Percentiles rank a stretch among this genome's conserved stretches.
phyloP scores from a whole-genome alignment of 2,113 vertebrate species.

The Centropristis striata region DNA sequence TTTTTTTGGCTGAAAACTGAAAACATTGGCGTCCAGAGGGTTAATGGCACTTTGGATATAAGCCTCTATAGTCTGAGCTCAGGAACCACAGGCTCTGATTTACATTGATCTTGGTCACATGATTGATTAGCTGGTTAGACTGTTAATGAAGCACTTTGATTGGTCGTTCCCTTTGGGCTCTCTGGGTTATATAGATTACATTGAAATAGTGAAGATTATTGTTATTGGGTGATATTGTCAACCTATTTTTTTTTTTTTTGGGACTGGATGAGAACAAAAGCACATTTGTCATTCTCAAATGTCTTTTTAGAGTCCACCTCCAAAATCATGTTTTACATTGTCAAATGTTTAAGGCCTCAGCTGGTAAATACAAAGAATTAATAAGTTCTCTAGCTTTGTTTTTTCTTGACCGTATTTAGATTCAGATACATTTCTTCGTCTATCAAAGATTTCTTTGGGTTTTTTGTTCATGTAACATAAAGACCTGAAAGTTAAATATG shows the following conservation, averaged over 20 bases:
- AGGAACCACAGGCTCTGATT: constrained; percentile 26
- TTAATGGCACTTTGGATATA: neutral
- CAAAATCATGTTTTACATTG: too few species aligned
- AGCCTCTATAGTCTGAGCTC: neutral
- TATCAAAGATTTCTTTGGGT: too few species aligned
- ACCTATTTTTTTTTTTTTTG: constrained; percentile 8
- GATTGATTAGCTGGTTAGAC: constrained; percentile 22
- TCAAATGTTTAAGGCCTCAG: too few species aligned
- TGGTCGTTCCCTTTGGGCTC: constrained; percentile 22
- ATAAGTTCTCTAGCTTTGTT: too few species aligned
- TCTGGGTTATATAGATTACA: constrained; percentile 1
- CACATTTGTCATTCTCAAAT: constrained; percentile 3
- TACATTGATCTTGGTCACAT: constrained; percentile 21
- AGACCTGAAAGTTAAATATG: too few species aligned
- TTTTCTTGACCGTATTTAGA: too few species aligned
- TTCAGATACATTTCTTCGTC: too few species aligned
- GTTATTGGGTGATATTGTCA: neutral
- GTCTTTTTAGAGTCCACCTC: too few species aligned
- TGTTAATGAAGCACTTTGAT: constrained; percentile 5
- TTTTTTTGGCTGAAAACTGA: too few species aligned
- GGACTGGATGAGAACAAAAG: neutral
- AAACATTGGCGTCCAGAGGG: too few species aligned
- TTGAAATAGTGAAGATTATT: constrained; percentile 17
- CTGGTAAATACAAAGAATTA: too few species aligned
- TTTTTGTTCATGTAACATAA: too few species aligned